phyloP scores from a whole-genome alignment of 1,140 invertebrate genomes.

The Pseudomyrmex pallidus region DNA sequence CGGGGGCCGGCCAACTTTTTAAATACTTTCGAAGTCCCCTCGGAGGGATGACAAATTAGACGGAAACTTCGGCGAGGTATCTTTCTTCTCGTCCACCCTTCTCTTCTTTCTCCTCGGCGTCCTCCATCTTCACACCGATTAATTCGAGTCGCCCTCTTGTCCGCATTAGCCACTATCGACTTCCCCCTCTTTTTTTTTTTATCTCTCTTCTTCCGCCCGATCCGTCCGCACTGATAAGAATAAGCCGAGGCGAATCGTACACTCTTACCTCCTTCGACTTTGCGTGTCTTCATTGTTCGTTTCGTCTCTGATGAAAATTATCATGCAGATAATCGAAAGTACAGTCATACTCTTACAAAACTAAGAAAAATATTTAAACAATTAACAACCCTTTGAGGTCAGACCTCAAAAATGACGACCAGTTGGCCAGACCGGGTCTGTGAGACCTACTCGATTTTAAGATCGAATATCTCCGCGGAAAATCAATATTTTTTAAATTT shows the following conservation, averaged over 20 bases:
- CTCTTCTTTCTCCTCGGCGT: constrained; percentile 7
- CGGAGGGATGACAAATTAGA: constrained; percentile 72
- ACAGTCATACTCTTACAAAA: too few relatives aligned
- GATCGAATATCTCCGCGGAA: too few relatives aligned
- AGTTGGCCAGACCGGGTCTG: too few relatives aligned
- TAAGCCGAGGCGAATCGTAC: constrained; percentile 35
- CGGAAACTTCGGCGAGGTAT: constrained; percentile 55
- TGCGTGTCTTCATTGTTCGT: background rate
- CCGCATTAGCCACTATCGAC: constrained; percentile 31
- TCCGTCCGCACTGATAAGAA: constrained; percentile 11
- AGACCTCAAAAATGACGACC: too few relatives aligned
- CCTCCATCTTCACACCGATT: constrained; percentile 53
- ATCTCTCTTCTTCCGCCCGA: background rate
- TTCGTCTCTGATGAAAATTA: background rate
- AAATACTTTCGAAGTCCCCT: constrained; percentile 73
- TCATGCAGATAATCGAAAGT: background rate
- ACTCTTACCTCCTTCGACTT: constrained; percentile 16
- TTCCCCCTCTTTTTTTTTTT: background rate
- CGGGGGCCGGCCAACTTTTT: constrained; percentile 69
- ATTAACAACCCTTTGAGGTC: too few relatives aligned
- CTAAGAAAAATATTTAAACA: too few relatives aligned
- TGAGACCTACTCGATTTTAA: too few relatives aligned
- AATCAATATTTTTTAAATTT: too few relatives aligned
- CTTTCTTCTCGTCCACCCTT: background rate
- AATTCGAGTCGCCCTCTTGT: constrained; percentile 65